Base-by-base conservation (phyloP, 2,888 invertebrate species). In the Parnassius glacialis region DNA sequence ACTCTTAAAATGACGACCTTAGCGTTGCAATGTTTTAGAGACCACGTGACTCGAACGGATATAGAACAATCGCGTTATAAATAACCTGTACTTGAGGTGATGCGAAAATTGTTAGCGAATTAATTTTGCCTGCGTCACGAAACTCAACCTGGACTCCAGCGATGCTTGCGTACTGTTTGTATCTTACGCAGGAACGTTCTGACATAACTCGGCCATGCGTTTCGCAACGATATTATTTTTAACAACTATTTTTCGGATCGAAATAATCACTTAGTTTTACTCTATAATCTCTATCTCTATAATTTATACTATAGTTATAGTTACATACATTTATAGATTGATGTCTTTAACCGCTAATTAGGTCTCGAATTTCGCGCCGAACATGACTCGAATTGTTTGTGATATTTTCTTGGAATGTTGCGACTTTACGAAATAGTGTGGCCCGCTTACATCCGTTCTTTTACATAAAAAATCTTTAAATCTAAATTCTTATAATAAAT, bases 161-260 rank as follows among this genome's bases (percentile, higher is more conserved):
- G 41, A 34, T 41, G 52, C 9, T 34, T 42, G 53, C 48, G 20
- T 41, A 55, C 42, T 54, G 57, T 57, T 44, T 42, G 34, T 44
- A 25, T 58, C 61, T 55, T 69, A 72, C 73, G 75, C 73, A 65
- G 68, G 64, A 48, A 69, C 34, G 34, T 75, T 76, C 86, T 89
- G 90, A 90, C 89, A 90, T 90, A 90, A 90, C 84, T 84, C 88
- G 87, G 88, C 84, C 88, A 81, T 81, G 84, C 84, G 86, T 88
- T 88, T 84, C 84, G 88, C 88, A 90, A 89, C 71, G 74, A 62
- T 65, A 57, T 79, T 88, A 89, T 87, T 82, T 83, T 85, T 87
- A 89, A 76, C 70, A 69, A 74, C 82, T 82, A 84, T 84, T 81
- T 79, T 80, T 74, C 70, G 76, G 74, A 79, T 79, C 81, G 78